Conservation (phyloP, 2,888 invertebrate species). For the Agrochola lychnidis region DNA sequence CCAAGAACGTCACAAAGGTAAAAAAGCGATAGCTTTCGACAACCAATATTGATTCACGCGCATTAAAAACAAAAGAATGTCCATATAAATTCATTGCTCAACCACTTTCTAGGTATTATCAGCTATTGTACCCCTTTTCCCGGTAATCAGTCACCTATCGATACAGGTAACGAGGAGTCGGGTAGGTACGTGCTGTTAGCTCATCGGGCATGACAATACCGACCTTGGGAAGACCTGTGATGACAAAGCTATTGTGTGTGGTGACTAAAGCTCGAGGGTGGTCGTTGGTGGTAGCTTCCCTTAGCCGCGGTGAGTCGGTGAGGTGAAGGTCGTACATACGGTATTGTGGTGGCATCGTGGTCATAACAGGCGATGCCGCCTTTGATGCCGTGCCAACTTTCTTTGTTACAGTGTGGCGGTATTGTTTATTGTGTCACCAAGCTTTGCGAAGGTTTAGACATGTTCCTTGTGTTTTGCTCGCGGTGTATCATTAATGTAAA, state of each 20-base stretch:
- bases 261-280: constrained; percentile 84
- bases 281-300: constrained; percentile 77
- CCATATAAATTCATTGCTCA: constrained; percentile 26
- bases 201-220: constrained; percentile 62
- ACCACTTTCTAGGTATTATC: constrained; percentile 40
- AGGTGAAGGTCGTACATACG: constrained; percentile 70
- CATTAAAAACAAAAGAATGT: constrained; percentile 25
- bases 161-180: constrained; percentile 28
- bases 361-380: constrained; percentile 65
- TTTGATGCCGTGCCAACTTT: constrained; percentile 67
- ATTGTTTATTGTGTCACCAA: constrained; percentile 65
- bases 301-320: constrained; percentile 56
- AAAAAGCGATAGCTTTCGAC: constrained; percentile 15
- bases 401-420: constrained; percentile 54
- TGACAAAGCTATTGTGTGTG: constrained; percentile 87
- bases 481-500: constrained; percentile 18
- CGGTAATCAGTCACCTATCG: constrained; percentile 59
- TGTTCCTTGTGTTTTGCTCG: constrained; percentile 36
- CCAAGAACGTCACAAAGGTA: neutral
- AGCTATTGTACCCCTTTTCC: constrained; percentile 52
- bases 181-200: constrained; percentile 44
- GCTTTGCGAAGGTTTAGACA: constrained; percentile 56
- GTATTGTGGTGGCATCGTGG: constrained; percentile 73
- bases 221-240: constrained; percentile 79
- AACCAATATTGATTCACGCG: constrained; percentile 42